Evolutionary conservation across 2,797 vertebrate genomes (phyloP), one percentile per base, ranked within the genome.

Genomic region (Bradypodion ventrale): DNA sequence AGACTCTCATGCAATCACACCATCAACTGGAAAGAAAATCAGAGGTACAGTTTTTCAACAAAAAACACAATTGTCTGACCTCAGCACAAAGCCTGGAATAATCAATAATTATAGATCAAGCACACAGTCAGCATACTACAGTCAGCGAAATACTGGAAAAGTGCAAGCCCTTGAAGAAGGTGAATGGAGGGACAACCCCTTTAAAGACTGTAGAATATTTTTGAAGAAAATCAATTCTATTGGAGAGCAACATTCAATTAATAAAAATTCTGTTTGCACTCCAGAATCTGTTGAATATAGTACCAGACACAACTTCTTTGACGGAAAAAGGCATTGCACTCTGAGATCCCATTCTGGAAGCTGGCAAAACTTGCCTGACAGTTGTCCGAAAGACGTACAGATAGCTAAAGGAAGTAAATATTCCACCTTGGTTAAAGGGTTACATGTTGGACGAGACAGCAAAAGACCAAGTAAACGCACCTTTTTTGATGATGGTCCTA

Each of bases 191-290:
- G 94, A 97, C 82, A 97, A 97, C 95, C 96, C 94, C 27, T 96
- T 99, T 91, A 98, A 97, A 94, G 97, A 99, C 87, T 99, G 98
- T 91, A 96, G 97, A 73, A 98, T 99, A 95, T 99, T 98, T 96
- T 94, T 99, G 91, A 98, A 96, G 92, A 99, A 99, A 94, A 97
- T 99, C 90, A 98, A 97, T 93, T 97, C 97, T 84, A 95, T 97
- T 83, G 96, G 97, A 93, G 96, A 95, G 93, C 90, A 95, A 95
- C 94, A 90, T 91, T 93, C 95, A n/a, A 95, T 95, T 92, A 95
- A 94, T 35, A 78, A 95, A 91, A 95, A 93, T 88, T 89, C 93
- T 86, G 77, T 94, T 89, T 95, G 90, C 87, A 90, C 93, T 92
- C 90, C 95, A 56, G 94, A 94, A 86, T 87, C 87, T 90, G 59